Percentiles rank a stretch among this genome's conserved stretches.
Conservation (phyloP, 30 jellyfish, hydroid and myxozoan genomes). For the Aurelia sp. region DNA sequence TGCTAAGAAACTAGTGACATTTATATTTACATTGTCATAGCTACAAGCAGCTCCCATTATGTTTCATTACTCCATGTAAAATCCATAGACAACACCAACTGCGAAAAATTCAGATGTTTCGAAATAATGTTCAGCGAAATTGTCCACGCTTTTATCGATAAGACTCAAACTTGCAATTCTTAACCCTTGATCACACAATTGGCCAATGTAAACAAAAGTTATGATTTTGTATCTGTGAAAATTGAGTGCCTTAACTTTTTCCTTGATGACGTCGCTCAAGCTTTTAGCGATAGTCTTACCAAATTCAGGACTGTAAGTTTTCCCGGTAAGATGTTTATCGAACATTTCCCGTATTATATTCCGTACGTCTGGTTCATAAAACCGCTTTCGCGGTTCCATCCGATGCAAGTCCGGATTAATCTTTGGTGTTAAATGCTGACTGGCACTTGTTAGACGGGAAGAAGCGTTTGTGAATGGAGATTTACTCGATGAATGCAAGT, state of each 20-base stretch:
- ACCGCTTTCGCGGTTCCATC: constrained; percentile 51
- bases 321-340: constrained; percentile 42
- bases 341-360: constrained; percentile 40
- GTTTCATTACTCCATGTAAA: constrained; percentile 37
- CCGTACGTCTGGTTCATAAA: constrained; percentile 57
- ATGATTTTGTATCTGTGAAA: constrained; percentile 49
- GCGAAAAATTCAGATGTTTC: constrained; percentile 53
- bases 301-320: constrained; percentile 17
- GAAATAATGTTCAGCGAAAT: constrained; percentile 35
- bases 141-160: constrained; percentile 33
- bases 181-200: constrained; percentile 48
- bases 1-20: no score
- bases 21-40: background rate
- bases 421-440: constrained; percentile 43
- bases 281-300: constrained; percentile 33
- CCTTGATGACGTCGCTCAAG: constrained; percentile 52
- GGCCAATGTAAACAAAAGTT: constrained; percentile 70
- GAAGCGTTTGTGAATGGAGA: constrained; percentile 38
- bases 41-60: background rate
- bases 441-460: constrained; percentile 63
- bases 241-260: constrained; percentile 53
- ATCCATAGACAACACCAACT: constrained; percentile 64
- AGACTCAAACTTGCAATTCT: constrained; percentile 63
- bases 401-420: constrained; percentile 54
- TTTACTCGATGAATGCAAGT: constrained; percentile 35